A percentile compares a stretch with the other conserved stretches of the same genome.
Evolutionary conservation across 2,113 vertebrate species (phyloP).

Genomic region (Callocephalon fimbriatum): DNA sequence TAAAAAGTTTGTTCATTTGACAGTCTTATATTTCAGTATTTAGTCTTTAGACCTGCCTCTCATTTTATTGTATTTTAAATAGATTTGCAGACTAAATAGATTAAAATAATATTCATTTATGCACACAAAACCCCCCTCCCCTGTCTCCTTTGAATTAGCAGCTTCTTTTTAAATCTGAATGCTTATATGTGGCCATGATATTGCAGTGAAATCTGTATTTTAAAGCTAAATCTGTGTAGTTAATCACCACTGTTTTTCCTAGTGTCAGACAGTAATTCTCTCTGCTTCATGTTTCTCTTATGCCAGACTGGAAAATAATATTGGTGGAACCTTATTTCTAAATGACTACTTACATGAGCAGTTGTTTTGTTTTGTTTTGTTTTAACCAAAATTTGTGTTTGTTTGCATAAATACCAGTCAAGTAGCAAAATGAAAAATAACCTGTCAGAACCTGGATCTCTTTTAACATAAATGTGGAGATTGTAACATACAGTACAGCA

Average conservation of each 20-base stretch:
- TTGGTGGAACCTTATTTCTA: slow-evolving; percentile 11
- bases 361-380: background rate
- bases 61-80: slow-evolving; percentile 41
- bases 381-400: background rate
- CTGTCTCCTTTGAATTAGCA: slow-evolving; percentile 9
- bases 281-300: slow-evolving; percentile 14
- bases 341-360: background rate
- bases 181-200: background rate
- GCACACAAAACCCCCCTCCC: rapidly evolving
- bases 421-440: slow-evolving; percentile 63
- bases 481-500: background rate
- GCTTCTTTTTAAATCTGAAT: slow-evolving; percentile 33
- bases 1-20: slow-evolving; percentile 78
- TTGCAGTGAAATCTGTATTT: slow-evolving; percentile 35
- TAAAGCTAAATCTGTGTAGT: slow-evolving; percentile 16
- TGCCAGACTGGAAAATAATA: slow-evolving; percentile 9
- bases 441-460: slow-evolving; percentile 1
- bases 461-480: slow-evolving; percentile 35
- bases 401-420: too few species aligned
- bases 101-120: slow-evolving; percentile 28
- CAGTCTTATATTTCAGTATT: slow-evolving; percentile 21
- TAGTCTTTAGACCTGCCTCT: background rate
- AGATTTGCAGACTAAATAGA: slow-evolving; percentile 22
- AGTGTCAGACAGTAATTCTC: slow-evolving; percentile 42
- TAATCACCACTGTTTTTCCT: slow-evolving; percentile 23